Evolutionary conservation across 2,113 vertebrate species (phyloP), one percentile per base, ranked within the genome.

Genomic region (Tinamus guttatus): DNA sequence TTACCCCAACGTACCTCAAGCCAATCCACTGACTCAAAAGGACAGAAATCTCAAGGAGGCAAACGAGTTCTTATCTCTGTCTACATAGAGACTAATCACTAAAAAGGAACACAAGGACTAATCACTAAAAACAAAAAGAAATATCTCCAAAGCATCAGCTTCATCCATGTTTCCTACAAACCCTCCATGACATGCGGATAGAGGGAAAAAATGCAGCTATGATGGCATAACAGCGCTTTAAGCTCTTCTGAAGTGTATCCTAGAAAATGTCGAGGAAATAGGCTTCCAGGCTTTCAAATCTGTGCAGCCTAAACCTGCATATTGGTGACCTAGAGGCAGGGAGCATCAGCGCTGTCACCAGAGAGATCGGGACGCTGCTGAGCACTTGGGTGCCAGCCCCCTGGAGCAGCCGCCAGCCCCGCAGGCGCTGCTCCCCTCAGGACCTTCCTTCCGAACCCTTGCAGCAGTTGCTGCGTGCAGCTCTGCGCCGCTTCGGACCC

Each of bases 11-110:
- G 92, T 81, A 92, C 74, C 83, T 93, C 89, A 65, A 92, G 79
- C 64, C 93, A 73, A 91, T 79, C 70, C 62, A 83, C 38, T 65
- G 83, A 95, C 90, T 91, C 87, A 64, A 49, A 65, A 74, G 63
- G 54, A 95, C 40, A 43, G 77, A 78, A 93, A 65, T 63, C 88
- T 45, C 24, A 90, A 92, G 83, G 59, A 85, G 62, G 73, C 41
- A 68, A 83, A 69, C 60, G 28, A 88, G 67, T 47, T 91, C 90
- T 83, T 51, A 87, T 80, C 64, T 84, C 36, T 7, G 19, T 30
- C 56, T 63, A 38, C 40, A 40, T n/a, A n/a, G n/a, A n/a, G n/a
- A n/a, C n/a, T n/a, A n/a, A n/a, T n/a, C n/a, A n/a, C n/a, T n/a
- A n/a, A n/a, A n/a, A n/a, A n/a, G n/a, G n/a, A n/a, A 41, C 8